These are phyloP conservation scores for Proteles cristata DNA, from an alignment of 2,113 vertebrate genomes.

Conservation along the genomic window DNA sequence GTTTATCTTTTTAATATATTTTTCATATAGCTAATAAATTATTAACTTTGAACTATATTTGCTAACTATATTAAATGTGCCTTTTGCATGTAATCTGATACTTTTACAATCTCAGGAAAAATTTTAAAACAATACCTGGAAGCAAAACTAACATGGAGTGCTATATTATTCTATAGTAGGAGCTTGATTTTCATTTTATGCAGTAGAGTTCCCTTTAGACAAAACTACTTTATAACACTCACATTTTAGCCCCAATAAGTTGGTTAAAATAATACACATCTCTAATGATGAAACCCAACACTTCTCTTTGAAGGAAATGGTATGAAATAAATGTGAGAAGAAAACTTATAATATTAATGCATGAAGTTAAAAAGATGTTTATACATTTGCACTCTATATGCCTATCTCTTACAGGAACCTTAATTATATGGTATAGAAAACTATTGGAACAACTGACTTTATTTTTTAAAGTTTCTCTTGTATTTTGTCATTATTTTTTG, in stretches of 20 bases:
- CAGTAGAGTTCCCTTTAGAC: not conserved
- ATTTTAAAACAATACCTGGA: constrained; percentile 40
- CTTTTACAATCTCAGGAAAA: constrained; percentile 54
- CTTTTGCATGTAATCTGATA: constrained; percentile 46
- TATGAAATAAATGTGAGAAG: not conserved
- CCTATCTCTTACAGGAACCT: not conserved
- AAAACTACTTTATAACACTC: not conserved
- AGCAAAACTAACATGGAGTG: constrained; percentile 26
- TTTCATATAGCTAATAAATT: constrained; percentile 46
- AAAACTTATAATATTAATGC: not conserved
- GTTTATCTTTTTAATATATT: constrained; percentile 41
- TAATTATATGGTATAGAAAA: constrained; percentile 50
- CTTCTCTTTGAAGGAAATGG: constrained; percentile 27
- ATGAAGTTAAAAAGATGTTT: not conserved
- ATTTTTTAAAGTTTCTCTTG: not conserved
- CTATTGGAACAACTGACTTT: not conserved
- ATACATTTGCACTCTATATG: not conserved
- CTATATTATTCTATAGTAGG: not conserved
- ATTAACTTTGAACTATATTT: constrained; percentile 40
- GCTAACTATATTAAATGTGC: not conserved
- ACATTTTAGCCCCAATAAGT: not conserved
- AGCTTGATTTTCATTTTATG: constrained; percentile 52
- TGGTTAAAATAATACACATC: not conserved
- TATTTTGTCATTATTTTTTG: constrained; percentile 29
- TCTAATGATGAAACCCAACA: not conserved